Evolutionary conservation across 2,888 invertebrate species (phyloP).

Genomic region (Adelphocoris suturalis): DNA sequence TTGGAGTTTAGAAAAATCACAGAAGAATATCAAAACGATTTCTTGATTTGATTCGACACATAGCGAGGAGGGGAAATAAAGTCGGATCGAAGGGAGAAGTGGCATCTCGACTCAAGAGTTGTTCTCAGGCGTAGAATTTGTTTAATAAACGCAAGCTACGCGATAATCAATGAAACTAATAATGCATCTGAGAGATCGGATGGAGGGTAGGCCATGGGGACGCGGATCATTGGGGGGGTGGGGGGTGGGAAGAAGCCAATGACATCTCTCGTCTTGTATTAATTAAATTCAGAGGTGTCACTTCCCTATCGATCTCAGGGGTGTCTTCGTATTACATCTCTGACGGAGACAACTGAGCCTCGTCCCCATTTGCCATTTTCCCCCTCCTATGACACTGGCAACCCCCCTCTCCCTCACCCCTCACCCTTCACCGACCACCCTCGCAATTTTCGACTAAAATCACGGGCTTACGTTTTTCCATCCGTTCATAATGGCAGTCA

Average conservation of each 20-base stretch:
- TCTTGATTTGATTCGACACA: neutral
- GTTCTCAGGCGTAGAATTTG: slow-evolving; percentile 9
- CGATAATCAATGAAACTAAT: slow-evolving; percentile 54
- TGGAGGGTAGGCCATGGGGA: neutral
- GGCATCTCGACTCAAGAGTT: neutral
- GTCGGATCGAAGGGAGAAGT: neutral
- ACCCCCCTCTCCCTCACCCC: slow-evolving; percentile 23
- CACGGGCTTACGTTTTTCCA: too few species aligned
- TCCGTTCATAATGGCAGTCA: too few species aligned
- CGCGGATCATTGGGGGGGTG: neutral
- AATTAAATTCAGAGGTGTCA: slow-evolving; percentile 66
- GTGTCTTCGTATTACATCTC: slow-evolving; percentile 60
- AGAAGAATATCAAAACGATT: neutral
- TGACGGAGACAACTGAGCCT: slow-evolving; percentile 66
- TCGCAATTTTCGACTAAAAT: too few species aligned
- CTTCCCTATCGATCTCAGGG: slow-evolving; percentile 63
- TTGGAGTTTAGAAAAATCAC: neutral
- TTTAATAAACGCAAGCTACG: slow-evolving; percentile 23
- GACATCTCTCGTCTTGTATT: slow-evolving; percentile 63
- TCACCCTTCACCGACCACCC: neutral
- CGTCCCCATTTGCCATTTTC: neutral
- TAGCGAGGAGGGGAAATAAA: neutral
- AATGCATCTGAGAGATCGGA: slow-evolving; percentile 40
- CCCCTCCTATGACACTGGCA: neutral
- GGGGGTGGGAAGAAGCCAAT: slow-evolving; percentile 35